Evolutionary conservation across 2,113 vertebrate genomes (phyloP), one percentile per base, ranked within the genome.

Genomic region (Aphyosemion australe): DNA sequence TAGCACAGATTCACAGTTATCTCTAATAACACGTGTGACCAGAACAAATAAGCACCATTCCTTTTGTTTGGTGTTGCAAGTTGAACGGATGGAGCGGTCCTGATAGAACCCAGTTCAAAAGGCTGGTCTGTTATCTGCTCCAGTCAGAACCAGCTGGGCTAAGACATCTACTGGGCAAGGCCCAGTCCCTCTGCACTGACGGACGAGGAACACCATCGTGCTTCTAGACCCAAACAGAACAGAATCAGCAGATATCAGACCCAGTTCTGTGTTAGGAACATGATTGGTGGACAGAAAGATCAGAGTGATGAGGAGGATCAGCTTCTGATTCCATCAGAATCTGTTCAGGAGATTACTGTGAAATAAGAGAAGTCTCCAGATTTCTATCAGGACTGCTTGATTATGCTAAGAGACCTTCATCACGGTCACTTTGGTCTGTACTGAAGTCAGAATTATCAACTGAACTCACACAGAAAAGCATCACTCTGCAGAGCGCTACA

Each of bases 91-190:
- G 58, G 66, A 39, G 14, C 53, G 1, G 47, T 9, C 47, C 57
- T 41, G 69, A 69, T 74, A 46, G 55, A 69, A 9, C 61, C 48
- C 55, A 31, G 65, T 61, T 81, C 51, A 61, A 74, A 86, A 66
- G 48, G 55, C 61, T 34, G 1, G 57, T 7, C 32, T 21, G 8
- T n/a, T 75, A 53, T 69, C 61, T 66, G 62, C 43, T 15, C 48
- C 4, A 52, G 59, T 41, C 68, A 45, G 63, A 69, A 47, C 47
- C 79, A 42, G 68, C 58, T 60, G 51, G 50, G 51, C 62, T 53
- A 72, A 64, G 68, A 64, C 6, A 15, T 37, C 57, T 56, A 66
- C 47, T 50, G 71, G 2, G 12, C 54, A 8, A 1, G 19, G 45
- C 49, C 54, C 42, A 9, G 65, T 12, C 74, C 2, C 56, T 52